Conservation (phyloP, 2,888 invertebrate genomes). For the Teleogryllus oceanicus region DNA sequence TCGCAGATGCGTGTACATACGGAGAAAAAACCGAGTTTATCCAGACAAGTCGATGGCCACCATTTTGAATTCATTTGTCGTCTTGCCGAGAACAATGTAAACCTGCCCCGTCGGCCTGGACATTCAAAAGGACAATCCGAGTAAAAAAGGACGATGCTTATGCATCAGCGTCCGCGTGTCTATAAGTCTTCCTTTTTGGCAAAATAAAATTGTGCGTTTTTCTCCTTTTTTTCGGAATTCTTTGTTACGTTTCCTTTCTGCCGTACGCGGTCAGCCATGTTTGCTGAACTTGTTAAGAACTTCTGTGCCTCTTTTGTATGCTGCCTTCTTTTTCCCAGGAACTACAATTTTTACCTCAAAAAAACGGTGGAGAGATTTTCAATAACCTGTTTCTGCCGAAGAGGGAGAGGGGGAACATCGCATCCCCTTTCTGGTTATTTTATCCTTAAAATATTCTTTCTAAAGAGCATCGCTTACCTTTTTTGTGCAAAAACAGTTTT, state of each 20-base stretch:
- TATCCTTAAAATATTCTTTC: slow-evolving; percentile 7
- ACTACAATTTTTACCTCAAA: slow-evolving; percentile 12
- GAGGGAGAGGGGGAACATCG: neutral
- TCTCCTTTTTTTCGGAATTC: neutral
- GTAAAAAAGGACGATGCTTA: neutral
- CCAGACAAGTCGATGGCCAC: neutral
- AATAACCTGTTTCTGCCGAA: neutral
- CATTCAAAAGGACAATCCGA: neutral
- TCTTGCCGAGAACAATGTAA: neutral
- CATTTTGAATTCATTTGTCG: slow-evolving; percentile 18
- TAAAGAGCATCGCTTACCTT: slow-evolving; percentile 8
- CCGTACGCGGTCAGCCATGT: slow-evolving; percentile 6
- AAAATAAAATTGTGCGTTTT: neutral
- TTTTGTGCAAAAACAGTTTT: slow-evolving; percentile 18
- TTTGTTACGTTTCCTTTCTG: neutral
- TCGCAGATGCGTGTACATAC: neutral
- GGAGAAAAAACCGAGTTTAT: neutral
- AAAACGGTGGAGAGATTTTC: neutral
- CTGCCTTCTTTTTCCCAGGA: neutral
- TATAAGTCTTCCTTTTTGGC: neutral
- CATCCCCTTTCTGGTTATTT: neutral
- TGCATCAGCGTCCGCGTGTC: neutral
- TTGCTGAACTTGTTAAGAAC: neutral
- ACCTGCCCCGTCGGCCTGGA: neutral
- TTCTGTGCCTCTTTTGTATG: neutral